These are phyloP conservation scores for Bothrops jararaca DNA, from an alignment of 2,113 vertebrate genomes.

Conservation along the genomic window DNA sequence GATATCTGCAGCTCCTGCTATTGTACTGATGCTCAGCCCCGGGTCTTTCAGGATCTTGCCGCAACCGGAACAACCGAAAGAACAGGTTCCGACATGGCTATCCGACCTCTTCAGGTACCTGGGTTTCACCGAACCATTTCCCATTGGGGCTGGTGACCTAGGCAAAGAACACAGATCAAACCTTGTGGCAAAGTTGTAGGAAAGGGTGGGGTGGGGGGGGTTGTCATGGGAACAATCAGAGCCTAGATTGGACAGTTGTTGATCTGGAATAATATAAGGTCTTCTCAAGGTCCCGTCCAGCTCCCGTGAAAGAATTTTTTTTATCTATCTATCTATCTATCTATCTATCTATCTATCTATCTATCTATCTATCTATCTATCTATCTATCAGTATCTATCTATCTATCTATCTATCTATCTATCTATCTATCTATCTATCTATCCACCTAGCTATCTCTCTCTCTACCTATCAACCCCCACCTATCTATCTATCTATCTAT, in stretches of 20 bases:
- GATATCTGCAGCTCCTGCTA: constrained; percentile 57
- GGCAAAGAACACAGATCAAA: background rate
- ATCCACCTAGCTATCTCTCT: no score
- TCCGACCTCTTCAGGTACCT: constrained; percentile 77
- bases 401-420: no score
- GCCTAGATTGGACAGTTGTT: background rate
- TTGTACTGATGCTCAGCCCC: constrained; percentile 28
- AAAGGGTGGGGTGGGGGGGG: background rate
- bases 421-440: no score
- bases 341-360: no score
- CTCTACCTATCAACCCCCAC: no score
- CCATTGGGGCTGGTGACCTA: constrained; percentile 74
- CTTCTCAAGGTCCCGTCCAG: background rate
- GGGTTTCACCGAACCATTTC: constrained; percentile 84
- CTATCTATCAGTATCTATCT: no score
- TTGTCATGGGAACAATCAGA: background rate
- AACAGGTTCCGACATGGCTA: constrained; percentile 50
- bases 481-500: no score
- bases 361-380: background rate
- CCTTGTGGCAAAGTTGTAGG: background rate
- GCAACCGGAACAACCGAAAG: constrained; percentile 55
- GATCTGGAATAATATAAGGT: background rate
- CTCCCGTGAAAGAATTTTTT: background rate
- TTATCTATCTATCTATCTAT: no score
- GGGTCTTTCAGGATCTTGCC: constrained; percentile 49